These are phyloP conservation scores for Upupa epops DNA, from an alignment of 2,113 vertebrate species.

Conservation along the genomic window DNA sequence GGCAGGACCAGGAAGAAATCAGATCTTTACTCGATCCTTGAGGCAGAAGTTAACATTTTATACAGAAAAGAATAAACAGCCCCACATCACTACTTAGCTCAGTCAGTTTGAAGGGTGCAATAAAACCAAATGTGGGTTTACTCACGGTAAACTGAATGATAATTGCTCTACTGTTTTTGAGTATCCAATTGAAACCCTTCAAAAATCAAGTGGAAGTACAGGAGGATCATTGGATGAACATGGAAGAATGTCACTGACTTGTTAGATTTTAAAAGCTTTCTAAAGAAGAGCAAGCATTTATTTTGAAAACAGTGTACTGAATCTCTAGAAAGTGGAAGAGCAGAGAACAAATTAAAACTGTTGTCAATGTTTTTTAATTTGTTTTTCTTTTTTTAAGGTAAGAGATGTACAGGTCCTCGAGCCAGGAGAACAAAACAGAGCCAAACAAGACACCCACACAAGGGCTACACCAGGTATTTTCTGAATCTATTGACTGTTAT, in stretches of 20 bases:
- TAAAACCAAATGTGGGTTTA: slow-evolving; percentile 13
- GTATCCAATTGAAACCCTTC: not conserved
- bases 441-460: not conserved
- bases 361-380: no score
- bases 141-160: not conserved
- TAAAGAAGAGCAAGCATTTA: not conserved
- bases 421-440: not conserved
- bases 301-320: not conserved
- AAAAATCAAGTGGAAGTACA: not conserved
- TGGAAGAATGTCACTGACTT: not conserved
- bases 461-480: not conserved
- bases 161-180: not conserved
- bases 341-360: not conserved
- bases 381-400: not conserved
- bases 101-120: not conserved
- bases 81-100: not conserved
- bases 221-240: not conserved
- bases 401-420: not conserved
- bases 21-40: not conserved
- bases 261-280: not conserved
- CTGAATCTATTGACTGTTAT: not conserved
- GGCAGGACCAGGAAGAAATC: not conserved
- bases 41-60: slow-evolving; percentile 6
- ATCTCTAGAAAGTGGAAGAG: not conserved
- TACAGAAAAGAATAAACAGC: not conserved